phyloP scores from a whole-genome alignment of 2,888 invertebrate species.

The Cerceris ruficornis region DNA sequence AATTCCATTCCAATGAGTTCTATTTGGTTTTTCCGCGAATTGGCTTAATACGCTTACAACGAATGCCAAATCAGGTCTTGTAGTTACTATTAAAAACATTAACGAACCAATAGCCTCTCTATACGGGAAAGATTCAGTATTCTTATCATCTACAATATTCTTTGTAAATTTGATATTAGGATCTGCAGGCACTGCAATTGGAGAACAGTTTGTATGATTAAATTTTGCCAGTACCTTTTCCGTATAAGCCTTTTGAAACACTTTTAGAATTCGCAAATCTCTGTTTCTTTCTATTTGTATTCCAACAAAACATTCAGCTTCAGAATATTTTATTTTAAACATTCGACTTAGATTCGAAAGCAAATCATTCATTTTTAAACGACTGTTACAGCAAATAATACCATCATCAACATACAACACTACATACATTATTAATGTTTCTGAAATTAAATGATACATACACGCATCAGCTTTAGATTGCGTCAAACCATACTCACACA shows the following conservation, averaged over 20 bases:
- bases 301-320: slow-evolving; percentile 22
- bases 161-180: neutral
- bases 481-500: neutral
- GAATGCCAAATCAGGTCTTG: neutral
- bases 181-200: neutral
- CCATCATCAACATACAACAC: slow-evolving; percentile 4
- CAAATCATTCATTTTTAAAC: neutral
- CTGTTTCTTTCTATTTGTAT: slow-evolving; percentile 37
- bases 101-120: neutral
- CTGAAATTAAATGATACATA: neutral
- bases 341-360: neutral
- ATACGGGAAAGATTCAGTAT: neutral
- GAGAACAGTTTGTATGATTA: neutral
- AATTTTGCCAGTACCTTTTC: neutral
- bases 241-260: neutral
- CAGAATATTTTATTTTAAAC: slow-evolving; percentile 17
- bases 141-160: neutral
- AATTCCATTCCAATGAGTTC: neutral
- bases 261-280: too few relatives aligned
- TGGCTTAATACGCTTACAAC: neutral
- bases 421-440: neutral
- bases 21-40: neutral
- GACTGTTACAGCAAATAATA: neutral
- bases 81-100: neutral
- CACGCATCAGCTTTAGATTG: slow-evolving; percentile 1